Percentiles rank a stretch among this genome's conserved stretches.
Conservation (phyloP, 2,113 vertebrate species). For the Canis aureus region DNA sequence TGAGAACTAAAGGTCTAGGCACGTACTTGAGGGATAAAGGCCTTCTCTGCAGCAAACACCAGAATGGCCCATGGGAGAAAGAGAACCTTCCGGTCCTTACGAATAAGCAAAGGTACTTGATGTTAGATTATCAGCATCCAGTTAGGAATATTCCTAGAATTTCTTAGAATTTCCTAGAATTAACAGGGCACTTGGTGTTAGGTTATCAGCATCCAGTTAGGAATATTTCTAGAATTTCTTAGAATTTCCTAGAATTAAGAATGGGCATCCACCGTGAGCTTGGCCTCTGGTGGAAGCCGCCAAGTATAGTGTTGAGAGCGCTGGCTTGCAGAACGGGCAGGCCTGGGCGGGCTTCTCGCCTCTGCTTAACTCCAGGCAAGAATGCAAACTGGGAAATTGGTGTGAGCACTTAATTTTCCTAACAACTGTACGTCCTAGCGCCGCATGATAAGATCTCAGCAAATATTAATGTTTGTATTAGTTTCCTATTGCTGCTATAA, state of each 20-base stretch:
- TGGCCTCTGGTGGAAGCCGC: neutral
- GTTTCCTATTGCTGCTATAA: neutral
- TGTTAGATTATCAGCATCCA: neutral
- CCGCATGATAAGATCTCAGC: neutral
- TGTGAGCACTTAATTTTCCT: neutral
- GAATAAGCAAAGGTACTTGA: neutral
- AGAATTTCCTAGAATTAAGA: slow-evolving; percentile 10
- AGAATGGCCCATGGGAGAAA: slow-evolving; percentile 1
- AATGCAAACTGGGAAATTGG: neutral
- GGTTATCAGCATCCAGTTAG: neutral
- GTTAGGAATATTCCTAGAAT: slow-evolving; percentile 3
- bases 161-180: slow-evolving; percentile 5
- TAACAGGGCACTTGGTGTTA: neutral
- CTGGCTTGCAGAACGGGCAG: neutral
- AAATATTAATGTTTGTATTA: neutral
- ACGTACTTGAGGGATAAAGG: neutral
- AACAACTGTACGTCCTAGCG: neutral
- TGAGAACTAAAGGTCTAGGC: neutral
- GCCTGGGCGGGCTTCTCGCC: neutral
- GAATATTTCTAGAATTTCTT: neutral
- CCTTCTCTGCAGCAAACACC: neutral
- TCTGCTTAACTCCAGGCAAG: slow-evolving; percentile 2
- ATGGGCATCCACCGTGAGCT: neutral
- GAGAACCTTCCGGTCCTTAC: neutral
- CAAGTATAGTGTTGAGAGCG: neutral